Conservation (phyloP, 1,140 invertebrate genomes). For the Drosophila oshimai region DNA sequence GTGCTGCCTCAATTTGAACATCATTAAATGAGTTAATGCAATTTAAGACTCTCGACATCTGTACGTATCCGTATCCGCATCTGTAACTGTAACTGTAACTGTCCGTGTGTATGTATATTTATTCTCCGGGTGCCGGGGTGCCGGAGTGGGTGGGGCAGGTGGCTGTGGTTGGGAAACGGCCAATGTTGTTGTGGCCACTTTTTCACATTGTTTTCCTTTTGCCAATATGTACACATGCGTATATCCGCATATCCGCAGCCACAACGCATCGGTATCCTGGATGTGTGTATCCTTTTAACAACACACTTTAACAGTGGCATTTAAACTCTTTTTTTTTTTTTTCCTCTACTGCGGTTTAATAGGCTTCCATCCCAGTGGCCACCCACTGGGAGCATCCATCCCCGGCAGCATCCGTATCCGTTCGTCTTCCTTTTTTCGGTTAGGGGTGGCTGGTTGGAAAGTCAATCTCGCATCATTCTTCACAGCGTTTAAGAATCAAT, state of each 20-base stretch:
- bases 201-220: constrained; percentile 37
- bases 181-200: constrained; percentile 42
- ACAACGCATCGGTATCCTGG: constrained; percentile 12
- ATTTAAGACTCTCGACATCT: constrained; percentile 74
- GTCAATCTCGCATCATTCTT: constrained; percentile 72
- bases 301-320: constrained; percentile 51
- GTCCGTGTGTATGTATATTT: neutral
- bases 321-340: constrained; percentile 30
- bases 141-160: too few relatives aligned
- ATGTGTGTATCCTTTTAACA: constrained; percentile 22
- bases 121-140: too few relatives aligned
- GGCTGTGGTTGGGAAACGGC: constrained; percentile 17
- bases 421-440: constrained; percentile 5
- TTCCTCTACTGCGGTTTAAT: constrained; percentile 47
- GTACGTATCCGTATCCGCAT: constrained; percentile 27
- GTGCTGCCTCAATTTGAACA: constrained; percentile 67
- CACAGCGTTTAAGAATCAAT: constrained; percentile 76
- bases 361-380: constrained; percentile 9
- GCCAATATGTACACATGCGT: constrained; percentile 25
- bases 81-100: constrained; percentile 1
- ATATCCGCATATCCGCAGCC: neutral
- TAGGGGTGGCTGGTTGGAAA: constrained; percentile 17
- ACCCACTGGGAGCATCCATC: neutral
- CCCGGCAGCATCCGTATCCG: constrained; percentile 26
- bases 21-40: constrained; percentile 78